Base-by-base conservation (phyloP, 2,797 vertebrate species). In the Salarias fasciatus region DNA sequence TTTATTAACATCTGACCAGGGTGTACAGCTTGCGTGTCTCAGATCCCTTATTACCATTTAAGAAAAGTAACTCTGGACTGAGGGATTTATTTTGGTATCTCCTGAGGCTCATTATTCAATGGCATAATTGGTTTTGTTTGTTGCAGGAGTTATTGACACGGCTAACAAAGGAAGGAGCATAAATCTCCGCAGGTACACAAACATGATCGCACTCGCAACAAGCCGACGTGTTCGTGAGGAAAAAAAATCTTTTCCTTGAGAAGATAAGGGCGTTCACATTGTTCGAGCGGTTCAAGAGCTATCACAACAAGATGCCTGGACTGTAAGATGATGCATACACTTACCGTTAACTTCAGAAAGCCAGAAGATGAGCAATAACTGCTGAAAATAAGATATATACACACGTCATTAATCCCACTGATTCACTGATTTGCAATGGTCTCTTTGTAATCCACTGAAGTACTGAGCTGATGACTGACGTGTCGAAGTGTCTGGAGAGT, bases 1-100 rank as follows among this genome's bases (percentile, higher is more conserved):
- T 49, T 72, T 60, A 68, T 65, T 58, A 57, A 67, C 45, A 65
- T 68, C 37, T 60, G 53, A 72, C 53, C 18, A 9, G 38, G 33
- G 18, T 47, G 38, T 44, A 12, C 4, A n/a, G 9, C 51, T 56
- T 14, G 11, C 54, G 45, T 10, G 30, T 56, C 15, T 63, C 5
- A 0, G 8, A 55, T 62, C 28, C 52, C 52, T 65, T 12, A 69
- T 73, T 60, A 67, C 50, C 53, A 61, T 75, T 69, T 70, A 24
- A 69, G 64, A 13, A 63, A 46, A 53, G 10, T 61, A n/a, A 13
- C 5, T 5, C 24, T 46, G 13, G 41, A 45, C 40, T 14, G 6
- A 46, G 35, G 8, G 37, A 53, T 46, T 42, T 13, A 41, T 55
- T 11, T 46, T 41, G 9, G 52, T 36, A 18, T 59, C 45, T 61